Conservation (phyloP, 2,888 invertebrate genomes). For the Conops quadrifasciatus region DNA sequence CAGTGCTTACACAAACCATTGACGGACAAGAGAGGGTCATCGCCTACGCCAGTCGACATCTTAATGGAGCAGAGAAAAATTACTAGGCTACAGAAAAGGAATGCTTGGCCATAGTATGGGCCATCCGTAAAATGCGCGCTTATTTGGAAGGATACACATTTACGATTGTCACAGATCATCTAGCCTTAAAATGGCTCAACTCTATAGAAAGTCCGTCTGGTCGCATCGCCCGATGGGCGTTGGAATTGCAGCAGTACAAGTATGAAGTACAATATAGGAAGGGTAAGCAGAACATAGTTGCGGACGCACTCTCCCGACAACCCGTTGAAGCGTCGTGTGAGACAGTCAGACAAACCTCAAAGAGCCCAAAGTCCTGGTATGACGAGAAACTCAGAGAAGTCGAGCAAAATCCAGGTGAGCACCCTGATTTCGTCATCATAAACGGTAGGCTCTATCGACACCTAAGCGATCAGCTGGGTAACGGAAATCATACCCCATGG, state of each 20-base stretch:
- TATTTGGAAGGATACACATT: too few relatives aligned
- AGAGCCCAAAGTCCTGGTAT: neutral
- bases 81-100: conserved; percentile 5
- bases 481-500: neutral
- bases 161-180: too few relatives aligned
- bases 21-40: neutral
- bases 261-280: conserved; percentile 4
- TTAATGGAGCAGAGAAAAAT: neutral
- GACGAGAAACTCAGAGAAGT: neutral
- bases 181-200: too few relatives aligned
- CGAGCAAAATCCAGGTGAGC: neutral
- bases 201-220: neutral
- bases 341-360: neutral
- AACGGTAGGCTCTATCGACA: neutral
- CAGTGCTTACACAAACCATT: neutral
- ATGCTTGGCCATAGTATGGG: too few relatives aligned
- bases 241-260: neutral
- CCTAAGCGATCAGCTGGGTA: neutral
- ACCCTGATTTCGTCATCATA: neutral
- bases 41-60: neutral
- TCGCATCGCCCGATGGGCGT: neutral
- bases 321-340: neutral
- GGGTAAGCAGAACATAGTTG: too few relatives aligned
- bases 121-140: too few relatives aligned
- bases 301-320: neutral